These are phyloP conservation scores for Drosophila pseudotalamancana DNA, from an alignment of 2,888 invertebrate genomes.

Conservation along the genomic window DNA sequence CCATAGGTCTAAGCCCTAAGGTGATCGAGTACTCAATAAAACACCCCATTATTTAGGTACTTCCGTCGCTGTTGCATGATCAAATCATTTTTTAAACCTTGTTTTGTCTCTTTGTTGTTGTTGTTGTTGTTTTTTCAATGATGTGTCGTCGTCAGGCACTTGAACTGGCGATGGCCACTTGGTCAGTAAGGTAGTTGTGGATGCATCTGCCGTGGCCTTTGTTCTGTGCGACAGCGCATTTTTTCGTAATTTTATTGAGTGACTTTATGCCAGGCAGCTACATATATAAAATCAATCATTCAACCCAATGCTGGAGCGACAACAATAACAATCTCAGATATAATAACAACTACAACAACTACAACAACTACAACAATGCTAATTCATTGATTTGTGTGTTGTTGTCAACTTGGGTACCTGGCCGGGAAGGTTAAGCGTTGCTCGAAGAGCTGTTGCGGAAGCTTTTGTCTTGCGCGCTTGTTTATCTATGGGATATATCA, in stretches of 20 bases:
- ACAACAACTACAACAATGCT: slow-evolving; percentile 39
- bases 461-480: slow-evolving; percentile 56
- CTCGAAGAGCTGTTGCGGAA: slow-evolving; percentile 51
- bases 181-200: slow-evolving; percentile 63
- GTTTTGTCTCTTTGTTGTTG: slow-evolving; percentile 6
- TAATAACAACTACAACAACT: slow-evolving; percentile 25
- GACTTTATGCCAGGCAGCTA: slow-evolving; percentile 74
- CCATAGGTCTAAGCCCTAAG: slow-evolving; percentile 18
- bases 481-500: slow-evolving; percentile 72
- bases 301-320: slow-evolving; percentile 38
- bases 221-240: slow-evolving; percentile 70
- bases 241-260: slow-evolving; percentile 77
- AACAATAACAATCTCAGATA: slow-evolving; percentile 26
- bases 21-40: slow-evolving; percentile 40
- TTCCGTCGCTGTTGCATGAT: slow-evolving; percentile 61
- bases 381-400: slow-evolving; percentile 45
- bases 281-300: slow-evolving; percentile 77
- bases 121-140: slow-evolving; percentile 38
- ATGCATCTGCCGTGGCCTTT: slow-evolving; percentile 66
- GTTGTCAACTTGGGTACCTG: slow-evolving; percentile 44
- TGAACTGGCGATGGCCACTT: slow-evolving; percentile 61
- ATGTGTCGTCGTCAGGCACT: slow-evolving; percentile 50
- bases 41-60: slow-evolving; percentile 54
- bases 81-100: slow-evolving; percentile 44
- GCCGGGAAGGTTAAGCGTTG: slow-evolving; percentile 59